These are phyloP conservation scores for Microcebus jonahi DNA, from an alignment of 2,113 vertebrate genomes.

Conservation along the genomic window DNA sequence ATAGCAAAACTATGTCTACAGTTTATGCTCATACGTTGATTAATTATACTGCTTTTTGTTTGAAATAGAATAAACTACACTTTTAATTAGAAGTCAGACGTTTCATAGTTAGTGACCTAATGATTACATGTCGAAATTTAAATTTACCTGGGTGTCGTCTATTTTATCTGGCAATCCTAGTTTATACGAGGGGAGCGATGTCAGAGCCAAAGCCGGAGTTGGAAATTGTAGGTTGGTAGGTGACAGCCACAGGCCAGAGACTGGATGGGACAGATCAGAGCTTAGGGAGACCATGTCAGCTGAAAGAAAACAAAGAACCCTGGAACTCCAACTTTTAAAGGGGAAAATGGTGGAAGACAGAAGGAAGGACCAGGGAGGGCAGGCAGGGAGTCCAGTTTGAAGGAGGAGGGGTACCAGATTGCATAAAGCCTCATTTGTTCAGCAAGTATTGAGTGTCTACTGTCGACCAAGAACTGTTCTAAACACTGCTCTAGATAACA, in stretches of 20 bases:
- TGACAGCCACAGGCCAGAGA: neutral
- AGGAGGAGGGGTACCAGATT: neutral
- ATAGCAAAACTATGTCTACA: too few species aligned
- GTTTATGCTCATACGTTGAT: too few species aligned
- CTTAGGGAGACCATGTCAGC: neutral
- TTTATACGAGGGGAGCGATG: neutral
- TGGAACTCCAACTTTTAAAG: neutral
- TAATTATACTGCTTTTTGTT: too few species aligned
- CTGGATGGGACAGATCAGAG: neutral
- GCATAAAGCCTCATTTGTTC: neutral
- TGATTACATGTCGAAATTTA: neutral
- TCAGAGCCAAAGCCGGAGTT: neutral
- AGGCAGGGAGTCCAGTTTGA: neutral
- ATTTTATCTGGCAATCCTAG: neutral
- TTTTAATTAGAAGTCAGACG: too few species aligned
- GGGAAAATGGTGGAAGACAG: neutral
- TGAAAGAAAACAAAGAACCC: neutral
- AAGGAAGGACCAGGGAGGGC: neutral
- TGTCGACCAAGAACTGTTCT: neutral
- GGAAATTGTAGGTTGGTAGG: neutral
- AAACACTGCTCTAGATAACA: neutral
- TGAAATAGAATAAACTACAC: too few species aligned
- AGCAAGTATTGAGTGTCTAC: neutral
- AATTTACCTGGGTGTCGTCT: neutral
- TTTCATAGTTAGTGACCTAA: too few species aligned